Conservation (phyloP, 2,797 vertebrate species). For the Poeciliopsis infans region DNA sequence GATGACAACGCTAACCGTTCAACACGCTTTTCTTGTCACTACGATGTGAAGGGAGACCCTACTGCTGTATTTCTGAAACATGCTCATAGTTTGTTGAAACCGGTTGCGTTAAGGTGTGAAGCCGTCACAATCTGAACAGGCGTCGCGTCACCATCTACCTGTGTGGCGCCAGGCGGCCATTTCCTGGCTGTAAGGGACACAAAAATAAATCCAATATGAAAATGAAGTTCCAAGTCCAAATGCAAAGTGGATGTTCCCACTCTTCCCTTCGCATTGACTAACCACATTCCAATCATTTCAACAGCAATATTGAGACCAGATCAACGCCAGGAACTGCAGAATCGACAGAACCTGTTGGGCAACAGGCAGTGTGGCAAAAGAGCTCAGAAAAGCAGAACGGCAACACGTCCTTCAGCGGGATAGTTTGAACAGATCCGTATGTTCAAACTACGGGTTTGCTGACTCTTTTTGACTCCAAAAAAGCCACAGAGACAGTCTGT, state of each 20-base stretch:
- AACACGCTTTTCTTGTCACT: not conserved
- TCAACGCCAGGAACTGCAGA: not conserved
- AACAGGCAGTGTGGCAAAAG: not conserved
- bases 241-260: not conserved
- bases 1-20: not conserved
- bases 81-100: not conserved
- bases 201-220: not conserved
- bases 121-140: not conserved
- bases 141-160: not conserved
- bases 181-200: not conserved
- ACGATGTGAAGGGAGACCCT: no score
- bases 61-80: not conserved
- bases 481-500: not conserved
- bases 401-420: not conserved
- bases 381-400: not conserved
- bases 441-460: not conserved
- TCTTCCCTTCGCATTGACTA: not conserved
- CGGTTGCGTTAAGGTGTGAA: not conserved
- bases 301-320: not conserved
- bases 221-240: not conserved
- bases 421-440: not conserved
- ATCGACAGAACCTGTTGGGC: not conserved
- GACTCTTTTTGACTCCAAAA: not conserved
- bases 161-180: not conserved
- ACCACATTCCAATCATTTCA: not conserved